Percentiles rank a stretch among this genome's conserved stretches.
phyloP scores from a whole-genome alignment of 2,888 invertebrate genomes.

The Oxyteleia sp. region DNA sequence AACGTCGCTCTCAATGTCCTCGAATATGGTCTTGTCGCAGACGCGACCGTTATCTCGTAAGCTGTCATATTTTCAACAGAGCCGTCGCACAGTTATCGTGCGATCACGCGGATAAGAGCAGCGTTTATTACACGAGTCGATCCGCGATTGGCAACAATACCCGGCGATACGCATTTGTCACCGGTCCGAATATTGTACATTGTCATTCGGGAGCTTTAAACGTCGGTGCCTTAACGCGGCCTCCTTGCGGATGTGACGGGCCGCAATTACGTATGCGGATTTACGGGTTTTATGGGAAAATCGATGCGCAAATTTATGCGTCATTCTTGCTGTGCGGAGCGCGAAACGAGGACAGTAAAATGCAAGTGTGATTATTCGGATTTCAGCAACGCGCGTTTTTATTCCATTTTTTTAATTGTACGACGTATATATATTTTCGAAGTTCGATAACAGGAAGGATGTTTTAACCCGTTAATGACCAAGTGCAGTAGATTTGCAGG shows the following conservation, averaged over 20 bases:
- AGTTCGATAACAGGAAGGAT: no score
- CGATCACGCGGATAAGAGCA: conserved; percentile 39
- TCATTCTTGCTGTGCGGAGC: conserved; percentile 5
- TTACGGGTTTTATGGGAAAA: conserved; percentile 23
- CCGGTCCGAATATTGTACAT: neutral
- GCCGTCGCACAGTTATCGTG: conserved; percentile 40
- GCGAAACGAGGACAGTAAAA: conserved; percentile 38
- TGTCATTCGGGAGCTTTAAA: conserved; percentile 31
- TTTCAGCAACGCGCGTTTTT: conserved; percentile 23
- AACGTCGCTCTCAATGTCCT: conserved; percentile 31
- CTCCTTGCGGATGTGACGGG: neutral
- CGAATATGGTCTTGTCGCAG: conserved; percentile 36
- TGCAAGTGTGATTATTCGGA: conserved; percentile 28
- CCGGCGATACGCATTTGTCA: conserved; percentile 42
- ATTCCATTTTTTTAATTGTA: conserved; percentile 39
- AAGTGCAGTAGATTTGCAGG: no score
- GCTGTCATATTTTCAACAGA: conserved; percentile 62
- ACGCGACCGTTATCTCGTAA: conserved; percentile 41
- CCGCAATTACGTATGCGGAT: conserved; percentile 16
- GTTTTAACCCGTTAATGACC: no score
- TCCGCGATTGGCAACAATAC: conserved; percentile 46
- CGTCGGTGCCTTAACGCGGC: conserved; percentile 23
- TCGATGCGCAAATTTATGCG: conserved; percentile 45
- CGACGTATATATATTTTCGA: conserved; percentile 16
- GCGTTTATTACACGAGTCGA: conserved; percentile 49